Percentiles rank a stretch among this genome's conserved stretches.
Conservation (phyloP, 2,113 vertebrate species). For the Pseudonaja textilis region DNA sequence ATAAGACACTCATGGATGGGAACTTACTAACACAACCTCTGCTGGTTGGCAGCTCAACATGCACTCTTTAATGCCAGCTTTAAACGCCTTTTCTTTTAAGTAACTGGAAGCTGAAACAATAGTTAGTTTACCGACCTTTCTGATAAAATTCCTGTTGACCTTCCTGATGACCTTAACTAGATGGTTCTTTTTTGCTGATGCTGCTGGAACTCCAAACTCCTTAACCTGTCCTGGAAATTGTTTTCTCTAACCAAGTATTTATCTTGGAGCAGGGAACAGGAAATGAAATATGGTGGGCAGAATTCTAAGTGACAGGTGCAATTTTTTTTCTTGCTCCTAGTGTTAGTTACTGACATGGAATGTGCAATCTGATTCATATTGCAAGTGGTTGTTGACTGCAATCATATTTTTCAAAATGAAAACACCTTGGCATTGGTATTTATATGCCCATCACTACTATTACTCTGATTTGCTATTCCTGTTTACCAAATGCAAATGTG, state of each 20-base stretch:
- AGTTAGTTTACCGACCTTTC: neutral
- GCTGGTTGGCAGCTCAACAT: neutral
- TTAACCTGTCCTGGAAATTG: neutral
- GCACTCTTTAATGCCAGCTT: neutral
- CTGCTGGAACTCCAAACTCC: neutral
- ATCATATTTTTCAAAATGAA: neutral
- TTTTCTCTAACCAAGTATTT: neutral
- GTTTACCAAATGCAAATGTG: neutral
- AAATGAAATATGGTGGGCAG: neutral
- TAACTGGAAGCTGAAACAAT: neutral
- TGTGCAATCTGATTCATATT: neutral
- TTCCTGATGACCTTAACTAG: neutral
- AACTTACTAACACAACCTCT: neutral
- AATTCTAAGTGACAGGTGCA: neutral
- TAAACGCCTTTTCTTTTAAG: neutral
- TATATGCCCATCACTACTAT: neutral
- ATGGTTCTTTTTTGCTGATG: neutral
- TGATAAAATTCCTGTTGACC: neutral
- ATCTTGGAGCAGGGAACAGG: neutral
- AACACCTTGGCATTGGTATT: neutral
- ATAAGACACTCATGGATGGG: neutral
- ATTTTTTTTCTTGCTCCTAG: neutral
- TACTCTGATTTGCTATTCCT: neutral
- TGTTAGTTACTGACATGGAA: neutral
- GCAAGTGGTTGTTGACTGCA: neutral